Percentiles rank a stretch among this genome's conserved stretches.
Conservation (phyloP, 1,140 invertebrate species). For the Drosophila carrolli region DNA sequence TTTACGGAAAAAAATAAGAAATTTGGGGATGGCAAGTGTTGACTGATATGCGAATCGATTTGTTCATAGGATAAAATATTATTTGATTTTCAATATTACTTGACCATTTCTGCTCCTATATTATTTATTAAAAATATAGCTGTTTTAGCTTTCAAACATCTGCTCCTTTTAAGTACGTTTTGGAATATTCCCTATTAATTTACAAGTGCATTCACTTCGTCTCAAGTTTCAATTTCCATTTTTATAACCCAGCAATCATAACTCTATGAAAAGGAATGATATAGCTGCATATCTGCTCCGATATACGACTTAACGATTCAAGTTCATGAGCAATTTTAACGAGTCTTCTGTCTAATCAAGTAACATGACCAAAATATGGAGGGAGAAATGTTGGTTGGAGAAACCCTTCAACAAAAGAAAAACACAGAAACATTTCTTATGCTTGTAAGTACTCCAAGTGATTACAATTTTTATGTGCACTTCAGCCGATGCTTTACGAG, state of each 20-base stretch:
- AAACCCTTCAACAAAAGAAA: constrained; percentile 13
- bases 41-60: constrained; percentile 1
- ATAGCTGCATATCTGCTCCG: constrained; percentile 42
- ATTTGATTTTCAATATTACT: background rate
- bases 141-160: background rate
- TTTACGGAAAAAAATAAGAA: background rate
- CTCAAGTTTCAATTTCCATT: constrained; percentile 26
- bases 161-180: background rate
- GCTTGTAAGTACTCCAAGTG: constrained; percentile 64
- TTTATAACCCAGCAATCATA: constrained; percentile 40
- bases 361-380: constrained; percentile 23
- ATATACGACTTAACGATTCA: constrained; percentile 61
- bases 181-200: background rate
- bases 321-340: constrained; percentile 74
- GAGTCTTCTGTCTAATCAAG: constrained; percentile 45
- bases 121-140: no score
- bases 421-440: constrained; percentile 49
- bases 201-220: constrained; percentile 32
- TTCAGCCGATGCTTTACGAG: constrained; percentile 65
- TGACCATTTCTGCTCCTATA: background rate
- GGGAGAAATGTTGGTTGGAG: background rate
- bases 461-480: constrained; percentile 78
- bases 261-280: constrained; percentile 26
- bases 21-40: background rate
- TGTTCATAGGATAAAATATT: background rate